Base-by-base conservation (phyloP, 2,888 invertebrate genomes). In the Herminia tarsipennalis region DNA sequence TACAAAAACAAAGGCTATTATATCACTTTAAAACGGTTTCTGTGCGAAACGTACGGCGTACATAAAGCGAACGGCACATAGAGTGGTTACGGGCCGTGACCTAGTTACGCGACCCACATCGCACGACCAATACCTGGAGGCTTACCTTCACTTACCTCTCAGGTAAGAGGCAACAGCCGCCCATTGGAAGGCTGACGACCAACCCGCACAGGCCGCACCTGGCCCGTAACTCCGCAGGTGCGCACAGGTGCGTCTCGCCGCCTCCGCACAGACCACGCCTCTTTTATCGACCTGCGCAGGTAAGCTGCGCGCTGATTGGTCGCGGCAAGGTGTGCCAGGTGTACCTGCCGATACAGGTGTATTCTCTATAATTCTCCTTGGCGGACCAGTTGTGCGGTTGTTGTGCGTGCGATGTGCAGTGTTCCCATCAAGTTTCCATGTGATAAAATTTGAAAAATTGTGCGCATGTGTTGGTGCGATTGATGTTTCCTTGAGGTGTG, bases 401-500 rank as follows among this genome's bases (percentile, higher is more conserved):
- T 61, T 43, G 46, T 58, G 47, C 61, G 56, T 47, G 57, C 42
- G 59, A 34, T 37, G 56, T 52, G 51, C 53, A 45, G 59, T 51
- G 64, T 30, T 59, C 63, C 50, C 50, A 64, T 63, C 69, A 46
- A 62, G 49, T 54, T 63, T 46, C 10, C 42, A 28, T 27, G 60
- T 51, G 60, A 49, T 48, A 40, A 53, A 58, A 63, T 27, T 36
- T 60, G 69, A 69, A 76, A 76, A 73, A 75, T 72, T 76, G 86
- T 90, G 90, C 89, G 90, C 90, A 90, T 90, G 90, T 90, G 89
- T 89, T 78, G 82, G 66, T 72, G 72, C 81, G 83, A 90, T 90
- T 90, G 90, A 90, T 88, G 88, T 90, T 89, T 88, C 77, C 88
- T 88, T 88, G 89, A 90, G 90, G 90, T 88, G 88, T 73, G 81